phyloP scores from a whole-genome alignment of 2,113 vertebrate species.

The Apodemus speciosus region DNA sequence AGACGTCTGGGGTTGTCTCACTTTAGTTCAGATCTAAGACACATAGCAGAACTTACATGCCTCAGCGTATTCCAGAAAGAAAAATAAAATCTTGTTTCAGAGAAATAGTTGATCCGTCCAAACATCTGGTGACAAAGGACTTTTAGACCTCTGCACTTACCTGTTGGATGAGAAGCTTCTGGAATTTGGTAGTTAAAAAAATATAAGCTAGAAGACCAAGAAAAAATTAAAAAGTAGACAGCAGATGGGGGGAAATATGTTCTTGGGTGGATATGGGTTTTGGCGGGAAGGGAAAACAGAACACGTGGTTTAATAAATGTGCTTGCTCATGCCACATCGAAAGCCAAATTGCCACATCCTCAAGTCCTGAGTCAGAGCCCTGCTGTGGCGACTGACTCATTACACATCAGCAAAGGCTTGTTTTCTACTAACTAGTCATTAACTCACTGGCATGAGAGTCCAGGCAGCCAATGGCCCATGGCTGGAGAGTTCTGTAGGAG shows the following conservation, averaged over 20 bases:
- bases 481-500: neutral
- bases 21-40: neutral
- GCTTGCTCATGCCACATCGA: neutral
- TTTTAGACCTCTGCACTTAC: neutral
- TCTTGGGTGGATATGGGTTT: neutral
- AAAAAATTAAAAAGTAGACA: neutral
- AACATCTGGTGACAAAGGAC: neutral
- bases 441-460: neutral
- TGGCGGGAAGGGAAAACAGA: neutral
- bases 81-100: neutral
- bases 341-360: neutral
- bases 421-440: neutral
- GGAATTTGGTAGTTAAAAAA: neutral
- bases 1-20: neutral
- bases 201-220: neutral
- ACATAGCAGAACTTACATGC: neutral
- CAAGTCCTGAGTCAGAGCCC: neutral
- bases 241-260: neutral
- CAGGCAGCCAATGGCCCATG: neutral
- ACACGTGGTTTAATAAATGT: neutral
- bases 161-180: neutral
- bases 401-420: neutral
- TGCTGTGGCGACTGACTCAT: fast-evolving
- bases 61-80: neutral
- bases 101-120: neutral